Evolutionary conservation across 2,113 vertebrate species (phyloP), one percentile per base, ranked within the genome.

Genomic region (Sclerurus mexicanus): DNA sequence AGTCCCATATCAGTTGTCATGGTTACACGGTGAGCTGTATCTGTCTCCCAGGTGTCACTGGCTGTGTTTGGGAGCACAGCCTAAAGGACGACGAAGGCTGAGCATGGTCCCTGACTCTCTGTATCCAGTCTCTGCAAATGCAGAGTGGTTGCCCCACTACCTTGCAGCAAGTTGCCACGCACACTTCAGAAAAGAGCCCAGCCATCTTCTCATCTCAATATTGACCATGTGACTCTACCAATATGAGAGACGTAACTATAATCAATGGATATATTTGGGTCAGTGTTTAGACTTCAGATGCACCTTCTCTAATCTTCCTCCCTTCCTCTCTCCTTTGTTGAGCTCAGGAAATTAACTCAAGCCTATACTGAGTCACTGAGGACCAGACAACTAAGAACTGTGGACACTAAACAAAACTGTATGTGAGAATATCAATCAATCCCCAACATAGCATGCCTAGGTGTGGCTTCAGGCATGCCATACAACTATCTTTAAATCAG

Each of bases 361-460:
- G 44, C 35, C 44, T 85, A 35, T 12, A 47, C 6, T 12, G 7
- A 77, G 40, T 60, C 33, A 56, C 0, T 0, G 22, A 37, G 24
- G 14, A 78, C 30, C 12, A 60, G 46, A 86, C 14, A 81, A 31
- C 16, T 42, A 60, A 79, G 33, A 58, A 75, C 15, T 28, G 37
- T 73, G 49, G 58, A 79, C n/a, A 58, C 10, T n/a, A 69, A 82
- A 62, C 1, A 10, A 88, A 93, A 35, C 3, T 24, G 15, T 76
- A 23, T 23, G 69, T 16, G 10, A 79, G 58, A 85, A n/a, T 44
- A 60, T 60, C 58, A 42, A 18, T 42, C 40, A 83, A 91, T 83
- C 7, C 31, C n/a, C 50, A 66, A 74, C 52, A 60, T 1, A 73
- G 37, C 31, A 53, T 31, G n/a, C 22, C 49, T 33, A 62, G 37